A percentile compares a stretch with the other conserved stretches of the same genome.
Conservation (phyloP, 2,888 invertebrate genomes). For the Dasypolia templi region DNA sequence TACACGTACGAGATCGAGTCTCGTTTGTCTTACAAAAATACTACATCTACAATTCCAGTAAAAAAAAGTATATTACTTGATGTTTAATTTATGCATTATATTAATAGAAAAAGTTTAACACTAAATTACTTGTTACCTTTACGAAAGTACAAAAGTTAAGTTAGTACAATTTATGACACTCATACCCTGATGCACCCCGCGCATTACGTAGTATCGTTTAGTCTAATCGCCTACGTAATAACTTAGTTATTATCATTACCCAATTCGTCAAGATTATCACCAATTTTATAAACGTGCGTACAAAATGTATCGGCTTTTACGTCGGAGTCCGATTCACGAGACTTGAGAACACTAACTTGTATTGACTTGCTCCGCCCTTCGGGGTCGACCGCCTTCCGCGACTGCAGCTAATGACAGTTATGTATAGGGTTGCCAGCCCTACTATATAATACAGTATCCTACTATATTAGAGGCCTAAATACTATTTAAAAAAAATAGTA, state of each 20-base stretch:
- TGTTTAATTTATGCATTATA: constrained; percentile 85
- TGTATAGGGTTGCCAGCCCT: too few species aligned
- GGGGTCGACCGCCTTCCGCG: constrained; percentile 13
- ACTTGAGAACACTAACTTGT: constrained; percentile 48
- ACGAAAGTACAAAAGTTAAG: constrained; percentile 89
- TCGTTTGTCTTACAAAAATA: constrained; percentile 88
- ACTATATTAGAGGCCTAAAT: too few species aligned
- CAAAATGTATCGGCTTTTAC: constrained; percentile 67
- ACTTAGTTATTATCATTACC: constrained; percentile 87
- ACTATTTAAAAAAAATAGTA: too few species aligned
- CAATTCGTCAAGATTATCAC: constrained; percentile 90
- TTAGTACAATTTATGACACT: constrained; percentile 89
- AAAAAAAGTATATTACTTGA: constrained; percentile 88
- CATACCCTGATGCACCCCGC: constrained; percentile 91
- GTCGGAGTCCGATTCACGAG: constrained; percentile 54
- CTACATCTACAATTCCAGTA: constrained; percentile 88
- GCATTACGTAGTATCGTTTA: constrained; percentile 84
- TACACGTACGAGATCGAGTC: constrained; percentile 87
- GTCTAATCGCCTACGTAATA: constrained; percentile 89
- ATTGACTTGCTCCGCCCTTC: constrained; percentile 52
- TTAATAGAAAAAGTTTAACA: constrained; percentile 86
- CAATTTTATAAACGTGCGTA: constrained; percentile 72
- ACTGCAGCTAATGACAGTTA: constrained; percentile 58
- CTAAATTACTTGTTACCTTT: constrained; percentile 87
- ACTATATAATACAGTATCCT: too few species aligned